phyloP scores from a whole-genome alignment of 2,113 vertebrate genomes.

The Proteles cristata region DNA sequence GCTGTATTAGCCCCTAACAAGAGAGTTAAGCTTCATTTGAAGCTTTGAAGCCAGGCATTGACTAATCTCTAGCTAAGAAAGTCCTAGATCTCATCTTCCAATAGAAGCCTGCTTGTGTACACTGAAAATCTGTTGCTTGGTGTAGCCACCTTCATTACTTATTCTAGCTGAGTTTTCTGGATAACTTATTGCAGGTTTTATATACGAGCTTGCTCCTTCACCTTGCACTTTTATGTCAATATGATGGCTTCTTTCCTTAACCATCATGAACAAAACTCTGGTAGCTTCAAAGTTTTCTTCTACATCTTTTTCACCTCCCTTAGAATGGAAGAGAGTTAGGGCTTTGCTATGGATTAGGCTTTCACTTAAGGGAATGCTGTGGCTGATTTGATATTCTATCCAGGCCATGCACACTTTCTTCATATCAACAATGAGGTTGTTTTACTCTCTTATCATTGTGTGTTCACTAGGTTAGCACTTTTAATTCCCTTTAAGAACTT shows the following conservation, averaged over 20 bases:
- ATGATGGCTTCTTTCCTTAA: neutral
- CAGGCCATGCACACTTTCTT: neutral
- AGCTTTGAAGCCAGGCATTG: neutral
- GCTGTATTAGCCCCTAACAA: neutral
- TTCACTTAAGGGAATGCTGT: neutral
- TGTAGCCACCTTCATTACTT: neutral
- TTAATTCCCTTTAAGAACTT: neutral
- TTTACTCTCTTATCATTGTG: neutral
- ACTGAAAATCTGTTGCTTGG: neutral
- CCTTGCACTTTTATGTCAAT: neutral
- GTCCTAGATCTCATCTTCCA: neutral
- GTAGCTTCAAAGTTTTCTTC: neutral
- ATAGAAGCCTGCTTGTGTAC: neutral
- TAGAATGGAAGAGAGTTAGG: neutral
- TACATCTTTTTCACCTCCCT: neutral
- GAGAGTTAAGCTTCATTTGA: neutral
- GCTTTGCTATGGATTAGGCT: neutral
- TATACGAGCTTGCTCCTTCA: neutral
- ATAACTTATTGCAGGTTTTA: neutral
- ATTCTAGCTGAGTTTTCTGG: neutral
- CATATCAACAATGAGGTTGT: neutral
- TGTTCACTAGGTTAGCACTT: neutral
- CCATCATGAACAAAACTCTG: neutral
- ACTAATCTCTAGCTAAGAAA: neutral
- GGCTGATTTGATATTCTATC: neutral